phyloP scores from a whole-genome alignment of 1,140 invertebrate genomes.

The Doryteuthis pealeii region DNA sequence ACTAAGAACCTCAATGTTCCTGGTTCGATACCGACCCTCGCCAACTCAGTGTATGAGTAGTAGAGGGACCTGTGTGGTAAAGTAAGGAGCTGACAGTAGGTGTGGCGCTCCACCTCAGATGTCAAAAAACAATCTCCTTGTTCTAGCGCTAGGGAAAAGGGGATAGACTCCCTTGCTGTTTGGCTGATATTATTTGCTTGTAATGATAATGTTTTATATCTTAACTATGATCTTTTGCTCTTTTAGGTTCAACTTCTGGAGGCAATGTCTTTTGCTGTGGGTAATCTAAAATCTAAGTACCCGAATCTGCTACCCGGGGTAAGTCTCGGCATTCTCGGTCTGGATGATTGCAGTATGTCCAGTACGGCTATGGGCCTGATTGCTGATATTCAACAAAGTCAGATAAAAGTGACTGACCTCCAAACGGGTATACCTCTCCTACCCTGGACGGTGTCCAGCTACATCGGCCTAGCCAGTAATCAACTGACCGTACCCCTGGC shows the following conservation, averaged over 20 bases:
- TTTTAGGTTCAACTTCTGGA: slow-evolving; percentile 69
- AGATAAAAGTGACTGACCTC: slow-evolving; percentile 31
- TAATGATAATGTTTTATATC: too few relatives aligned
- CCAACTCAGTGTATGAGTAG: too few relatives aligned
- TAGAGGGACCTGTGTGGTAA: too few relatives aligned
- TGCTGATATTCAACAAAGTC: slow-evolving; percentile 37
- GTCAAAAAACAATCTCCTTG: too few relatives aligned
- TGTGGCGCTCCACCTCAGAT: too few relatives aligned
- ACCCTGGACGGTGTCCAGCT: slow-evolving; percentile 41
- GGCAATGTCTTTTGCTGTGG: slow-evolving; percentile 79
- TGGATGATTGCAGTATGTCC: slow-evolving; percentile 49
- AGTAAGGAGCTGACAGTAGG: too few relatives aligned
- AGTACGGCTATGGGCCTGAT: slow-evolving; percentile 26
- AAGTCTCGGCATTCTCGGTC: slow-evolving; percentile 64
- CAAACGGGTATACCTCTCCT: slow-evolving; percentile 32
- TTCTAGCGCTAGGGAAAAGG: too few relatives aligned
- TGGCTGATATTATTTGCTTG: too few relatives aligned
- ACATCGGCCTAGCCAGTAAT: slow-evolving; percentile 34
- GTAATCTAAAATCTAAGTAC: slow-evolving; percentile 68
- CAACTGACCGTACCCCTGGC: slow-evolving; percentile 39
- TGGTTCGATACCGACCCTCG: too few relatives aligned
- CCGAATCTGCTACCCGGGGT: slow-evolving; percentile 64
- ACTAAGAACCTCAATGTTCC: too few relatives aligned
- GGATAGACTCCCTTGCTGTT: too few relatives aligned
- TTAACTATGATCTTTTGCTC: too few relatives aligned